Evolutionary conservation across 2,113 vertebrate species (phyloP).

Genomic region (Acrocephalus kingi): DNA sequence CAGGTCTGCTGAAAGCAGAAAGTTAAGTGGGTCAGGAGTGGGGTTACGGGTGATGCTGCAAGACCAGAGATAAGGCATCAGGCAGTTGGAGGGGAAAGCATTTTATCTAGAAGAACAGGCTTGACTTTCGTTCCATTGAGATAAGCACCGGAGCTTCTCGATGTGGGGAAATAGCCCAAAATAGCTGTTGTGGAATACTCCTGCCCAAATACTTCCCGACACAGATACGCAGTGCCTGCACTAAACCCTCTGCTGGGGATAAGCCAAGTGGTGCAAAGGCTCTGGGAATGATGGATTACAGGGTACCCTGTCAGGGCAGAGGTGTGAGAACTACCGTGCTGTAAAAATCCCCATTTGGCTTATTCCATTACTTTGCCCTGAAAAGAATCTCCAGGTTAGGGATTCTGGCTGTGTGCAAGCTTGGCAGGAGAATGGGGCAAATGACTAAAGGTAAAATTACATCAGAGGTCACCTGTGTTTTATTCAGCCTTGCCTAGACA

Average conservation of each 20-base stretch:
- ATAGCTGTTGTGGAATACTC: conserved; percentile 32
- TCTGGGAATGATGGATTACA: background rate
- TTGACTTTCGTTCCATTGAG: conserved; percentile 76
- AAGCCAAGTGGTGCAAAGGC: background rate
- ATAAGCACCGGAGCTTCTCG: conserved; percentile 70
- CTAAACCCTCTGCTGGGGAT: background rate
- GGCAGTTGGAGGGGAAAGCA: conserved; percentile 80
- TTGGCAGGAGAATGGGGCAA: conserved; percentile 24
- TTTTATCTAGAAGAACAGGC: conserved; percentile 82
- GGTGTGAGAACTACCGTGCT: background rate
- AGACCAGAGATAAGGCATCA: conserved; percentile 79
- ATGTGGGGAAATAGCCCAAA: conserved; percentile 33
- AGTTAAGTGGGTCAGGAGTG: conserved; percentile 76
- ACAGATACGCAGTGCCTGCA: background rate
- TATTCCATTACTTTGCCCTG: background rate
- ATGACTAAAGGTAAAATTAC: background rate
- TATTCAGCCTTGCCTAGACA: background rate
- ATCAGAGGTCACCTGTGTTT: background rate
- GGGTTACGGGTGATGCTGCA: conserved; percentile 73
- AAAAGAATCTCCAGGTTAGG: background rate
- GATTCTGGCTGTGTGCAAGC: conserved; percentile 28
- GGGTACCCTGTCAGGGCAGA: background rate
- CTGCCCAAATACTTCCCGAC: background rate
- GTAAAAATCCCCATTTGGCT: background rate
- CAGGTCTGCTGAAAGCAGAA: conserved; percentile 72